A percentile compares a stretch with the other conserved stretches of the same genome.
These are phyloP conservation scores for Drosophila tropicalis DNA, from an alignment of 1,140 invertebrate genomes.

Conservation along the genomic window DNA sequence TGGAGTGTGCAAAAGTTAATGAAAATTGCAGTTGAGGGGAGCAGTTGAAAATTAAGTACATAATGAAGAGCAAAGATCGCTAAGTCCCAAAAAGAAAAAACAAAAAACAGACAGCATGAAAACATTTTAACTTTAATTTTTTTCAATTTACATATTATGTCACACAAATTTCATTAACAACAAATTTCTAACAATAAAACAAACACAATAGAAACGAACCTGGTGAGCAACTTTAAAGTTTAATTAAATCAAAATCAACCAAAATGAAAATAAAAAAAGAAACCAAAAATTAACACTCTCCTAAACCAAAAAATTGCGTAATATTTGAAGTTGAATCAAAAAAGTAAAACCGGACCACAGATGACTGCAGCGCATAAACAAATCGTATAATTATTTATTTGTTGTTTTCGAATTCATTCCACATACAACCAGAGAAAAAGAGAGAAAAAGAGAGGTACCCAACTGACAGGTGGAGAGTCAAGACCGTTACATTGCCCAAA, in stretches of 20 bases:
- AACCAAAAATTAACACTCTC: slow-evolving; percentile 16
- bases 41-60: slow-evolving; percentile 5
- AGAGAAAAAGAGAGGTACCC: not conserved
- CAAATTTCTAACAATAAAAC: slow-evolving; percentile 14
- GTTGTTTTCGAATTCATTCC: slow-evolving; percentile 10
- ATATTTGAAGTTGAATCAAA: slow-evolving; percentile 11
- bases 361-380: slow-evolving; percentile 14
- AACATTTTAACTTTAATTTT: not conserved
- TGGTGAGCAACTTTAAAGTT: slow-evolving; percentile 8
- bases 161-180: slow-evolving; percentile 18
- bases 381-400: slow-evolving; percentile 21
- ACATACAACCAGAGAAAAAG: slow-evolving; percentile 1
- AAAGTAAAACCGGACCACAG: slow-evolving; percentile 14
- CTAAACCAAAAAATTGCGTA: slow-evolving; percentile 6
- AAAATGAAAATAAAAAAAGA: not conserved
- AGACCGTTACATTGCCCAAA: slow-evolving; percentile 23
- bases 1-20: slow-evolving; percentile 7
- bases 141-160: slow-evolving; percentile 8
- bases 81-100: not conserved
- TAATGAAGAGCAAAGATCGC: slow-evolving; percentile 3
- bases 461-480: slow-evolving; percentile 9
- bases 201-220: slow-evolving; percentile 11
- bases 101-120: not conserved
- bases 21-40: slow-evolving; percentile 1
- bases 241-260: slow-evolving; percentile 12